A percentile compares a stretch with the other conserved stretches of the same genome.
Evolutionary conservation across 1,140 invertebrate genomes (phyloP).

Genomic region (Trigoniulus corallinus): DNA sequence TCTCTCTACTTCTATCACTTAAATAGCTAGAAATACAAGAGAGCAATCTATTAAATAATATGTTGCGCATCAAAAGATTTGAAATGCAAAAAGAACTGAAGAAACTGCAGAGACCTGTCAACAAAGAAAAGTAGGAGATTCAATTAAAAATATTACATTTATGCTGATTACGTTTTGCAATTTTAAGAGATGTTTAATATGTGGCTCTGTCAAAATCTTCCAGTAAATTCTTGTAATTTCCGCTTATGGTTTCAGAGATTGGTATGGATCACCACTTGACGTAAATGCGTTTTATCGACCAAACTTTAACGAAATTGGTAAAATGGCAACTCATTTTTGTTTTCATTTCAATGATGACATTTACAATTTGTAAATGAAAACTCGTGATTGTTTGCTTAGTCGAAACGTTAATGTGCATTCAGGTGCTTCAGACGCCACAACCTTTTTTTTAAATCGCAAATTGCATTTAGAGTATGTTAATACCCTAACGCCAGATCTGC

Average conservation of each 20-base stretch:
- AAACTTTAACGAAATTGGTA: conserved; percentile 43
- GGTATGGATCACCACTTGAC: conserved; percentile 32
- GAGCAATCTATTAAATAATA: conserved; percentile 32
- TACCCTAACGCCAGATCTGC: too few relatives aligned
- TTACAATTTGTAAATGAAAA: too few relatives aligned
- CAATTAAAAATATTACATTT: background rate
- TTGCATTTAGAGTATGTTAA: too few relatives aligned
- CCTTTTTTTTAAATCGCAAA: too few relatives aligned
- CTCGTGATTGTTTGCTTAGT: too few relatives aligned
- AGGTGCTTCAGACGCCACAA: too few relatives aligned
- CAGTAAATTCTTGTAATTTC: background rate
- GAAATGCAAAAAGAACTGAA: conserved; percentile 31
- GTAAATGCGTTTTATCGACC: conserved; percentile 44
- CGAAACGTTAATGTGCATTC: too few relatives aligned
- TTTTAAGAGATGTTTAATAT: too few relatives aligned
- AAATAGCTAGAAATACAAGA: conserved; percentile 30
- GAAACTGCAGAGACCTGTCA: conserved; percentile 30
- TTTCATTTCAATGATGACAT: too few relatives aligned
- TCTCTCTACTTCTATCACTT: background rate
- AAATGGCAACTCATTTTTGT: conserved; percentile 18
- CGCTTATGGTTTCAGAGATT: conserved; percentile 28
- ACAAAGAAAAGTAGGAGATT: conserved; percentile 30
- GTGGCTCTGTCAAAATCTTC: too few relatives aligned
- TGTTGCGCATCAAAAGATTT: conserved; percentile 27
- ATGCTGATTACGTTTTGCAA: background rate